Evolutionary conservation across 2,797 vertebrate species (phyloP), one percentile per base, ranked within the genome.

Genomic region (Sarcophilus harrisii): DNA sequence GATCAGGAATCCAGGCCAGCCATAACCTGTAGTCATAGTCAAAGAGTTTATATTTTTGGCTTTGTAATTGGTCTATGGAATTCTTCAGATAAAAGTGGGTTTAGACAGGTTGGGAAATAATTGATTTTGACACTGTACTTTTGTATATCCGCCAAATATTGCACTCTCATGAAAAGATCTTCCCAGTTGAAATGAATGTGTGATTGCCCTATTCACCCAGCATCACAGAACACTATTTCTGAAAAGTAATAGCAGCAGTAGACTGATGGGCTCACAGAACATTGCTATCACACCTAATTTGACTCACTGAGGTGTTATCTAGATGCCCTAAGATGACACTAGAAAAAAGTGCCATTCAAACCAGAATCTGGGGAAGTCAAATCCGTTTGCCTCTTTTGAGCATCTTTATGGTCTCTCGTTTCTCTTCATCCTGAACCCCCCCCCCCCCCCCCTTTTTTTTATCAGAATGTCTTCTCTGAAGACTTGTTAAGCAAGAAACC

Each of bases 371-470:
- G 38, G 38, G 45, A 87, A 87, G 24, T 87, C 73, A 2, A 0
- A 18, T 1, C 32, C 16, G 0, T 3, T 13, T 21, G 30, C 12
- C 1, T 0, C 18, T 32, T 32, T 0, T 27, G 6, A 57, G n/a
- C 3, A 8, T 9, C 38, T 66, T 16, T 45, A 1, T 1, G 24
- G 2, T 10, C 73, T 45, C 91, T 87, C 21, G 0, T 45, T 90
- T 27, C 5, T 27, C 6, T 58, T 18, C 24, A 0, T 2, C 57
- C 38, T 13, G 29, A 2, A 59, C 13, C 60, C 4, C 4, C 0
- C 4, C 14, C 32, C 1, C n/a, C 16, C 66, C 16, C 32, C 0
- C 18, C 18, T 30, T 45, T 45, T 49, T 45, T 87, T 90, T 57
- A 55, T 55, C 90, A 90, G 13, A 57, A 32, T 90, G 90, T 14